Evolutionary conservation across 2,888 invertebrate genomes (phyloP).

Genomic region (Kuschelorhynchus macadamiae): DNA sequence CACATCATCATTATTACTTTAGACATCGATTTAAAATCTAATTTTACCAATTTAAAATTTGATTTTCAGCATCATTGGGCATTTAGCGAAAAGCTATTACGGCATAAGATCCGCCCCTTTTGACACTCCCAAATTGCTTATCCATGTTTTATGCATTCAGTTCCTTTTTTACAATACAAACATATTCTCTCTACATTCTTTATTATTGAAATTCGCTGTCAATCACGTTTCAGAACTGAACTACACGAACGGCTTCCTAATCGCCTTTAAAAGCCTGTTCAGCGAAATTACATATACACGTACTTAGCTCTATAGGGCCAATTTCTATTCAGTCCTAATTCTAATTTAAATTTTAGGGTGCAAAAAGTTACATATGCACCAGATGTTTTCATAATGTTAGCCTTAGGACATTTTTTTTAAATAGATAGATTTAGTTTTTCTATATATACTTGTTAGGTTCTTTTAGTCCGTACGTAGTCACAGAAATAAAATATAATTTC

Average conservation of each 20-base stretch:
- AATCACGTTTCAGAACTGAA: slow-evolving; percentile 34
- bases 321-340: slow-evolving; percentile 43
- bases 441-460: too few relatives aligned
- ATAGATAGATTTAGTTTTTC: neutral
- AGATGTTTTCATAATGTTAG: slow-evolving; percentile 35
- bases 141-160: slow-evolving; percentile 32
- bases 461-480: too few relatives aligned
- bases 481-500: too few relatives aligned
- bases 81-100: too few relatives aligned
- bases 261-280: slow-evolving; percentile 43
- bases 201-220: slow-evolving; percentile 45
- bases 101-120: neutral
- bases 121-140: slow-evolving; percentile 32
- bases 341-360: slow-evolving; percentile 39
- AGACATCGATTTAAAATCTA: too few relatives aligned
- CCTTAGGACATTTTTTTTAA: slow-evolving; percentile 14
- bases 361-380: slow-evolving; percentile 28
- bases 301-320: slow-evolving; percentile 30
- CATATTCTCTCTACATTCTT: slow-evolving; percentile 43
- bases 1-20: too few relatives aligned
- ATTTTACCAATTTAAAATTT: too few relatives aligned
- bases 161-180: slow-evolving; percentile 37
- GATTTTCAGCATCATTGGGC: too few relatives aligned
- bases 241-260: slow-evolving; percentile 32
- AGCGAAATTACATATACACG: slow-evolving; percentile 40